A percentile compares a stretch with the other conserved stretches of the same genome.
These are phyloP conservation scores for Borostomias antarcticus DNA, from an alignment of 2,797 vertebrate genomes.

Conservation along the genomic window DNA sequence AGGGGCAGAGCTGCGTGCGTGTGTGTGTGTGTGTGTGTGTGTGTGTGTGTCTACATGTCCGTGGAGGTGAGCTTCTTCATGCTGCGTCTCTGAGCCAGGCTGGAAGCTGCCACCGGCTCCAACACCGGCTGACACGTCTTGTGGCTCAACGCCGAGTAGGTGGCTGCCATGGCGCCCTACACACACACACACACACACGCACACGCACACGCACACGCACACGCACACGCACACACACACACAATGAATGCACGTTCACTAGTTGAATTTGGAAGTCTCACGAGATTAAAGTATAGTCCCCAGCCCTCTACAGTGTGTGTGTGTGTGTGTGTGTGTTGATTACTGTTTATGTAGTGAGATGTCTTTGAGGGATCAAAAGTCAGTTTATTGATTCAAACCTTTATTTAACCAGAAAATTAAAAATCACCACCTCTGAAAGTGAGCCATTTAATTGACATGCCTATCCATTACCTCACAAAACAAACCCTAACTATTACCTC, in stretches of 20 bases:
- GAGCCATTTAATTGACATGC: too few species aligned
- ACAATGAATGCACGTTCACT: neutral
- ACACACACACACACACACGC: conserved; percentile 33
- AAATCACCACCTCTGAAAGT: too few species aligned
- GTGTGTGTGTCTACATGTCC: conserved; percentile 84
- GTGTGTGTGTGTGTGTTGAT: too few species aligned
- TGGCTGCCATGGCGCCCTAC: conserved; percentile 93
- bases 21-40: too few species aligned
- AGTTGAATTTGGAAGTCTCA: too few species aligned
- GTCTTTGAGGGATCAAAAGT: too few species aligned
- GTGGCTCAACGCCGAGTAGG: conserved; percentile 92
- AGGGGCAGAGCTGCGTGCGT: conserved; percentile 29
- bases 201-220: neutral
- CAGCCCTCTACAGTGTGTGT: too few species aligned
- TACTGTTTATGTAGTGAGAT: neutral
- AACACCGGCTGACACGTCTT: conserved; percentile 94
- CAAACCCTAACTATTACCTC: too few species aligned
- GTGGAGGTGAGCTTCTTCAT: conserved; percentile 98
- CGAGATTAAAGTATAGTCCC: too few species aligned
- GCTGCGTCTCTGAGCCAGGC: conserved; percentile 93
- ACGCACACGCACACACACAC: neutral
- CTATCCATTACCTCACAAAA: too few species aligned
- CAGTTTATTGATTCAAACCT: too few species aligned
- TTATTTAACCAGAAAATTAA: too few species aligned
- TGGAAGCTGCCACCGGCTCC: conserved; percentile 95